Evolutionary conservation across 92 coral and sea anemone genomes (phyloP).

Genomic region (Umimayanthus chanpuru): DNA sequence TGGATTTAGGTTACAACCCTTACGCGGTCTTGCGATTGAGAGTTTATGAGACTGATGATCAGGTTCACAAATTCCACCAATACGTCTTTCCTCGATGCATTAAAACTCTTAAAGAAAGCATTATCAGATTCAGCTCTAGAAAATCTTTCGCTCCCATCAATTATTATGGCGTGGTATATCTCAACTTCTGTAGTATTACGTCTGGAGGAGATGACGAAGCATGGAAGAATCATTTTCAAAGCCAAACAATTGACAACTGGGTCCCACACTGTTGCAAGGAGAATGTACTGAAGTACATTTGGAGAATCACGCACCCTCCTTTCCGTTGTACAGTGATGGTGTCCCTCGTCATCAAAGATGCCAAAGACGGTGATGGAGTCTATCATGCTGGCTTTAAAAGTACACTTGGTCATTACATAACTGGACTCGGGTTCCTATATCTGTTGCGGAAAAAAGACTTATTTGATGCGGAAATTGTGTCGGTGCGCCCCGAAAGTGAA

Average conservation of each 20-base stretch:
- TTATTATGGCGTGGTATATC: neutral
- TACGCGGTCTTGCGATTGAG: neutral
- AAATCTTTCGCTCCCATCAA: too few species aligned
- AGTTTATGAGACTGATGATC: conserved; percentile 10
- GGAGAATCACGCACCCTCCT: neutral
- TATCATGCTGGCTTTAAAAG: neutral
- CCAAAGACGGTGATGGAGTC: neutral
- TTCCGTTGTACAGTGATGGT: neutral
- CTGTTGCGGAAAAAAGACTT: neutral
- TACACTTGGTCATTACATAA: neutral
- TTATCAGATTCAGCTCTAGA: too few species aligned
- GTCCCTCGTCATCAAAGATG: neutral
- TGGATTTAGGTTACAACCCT: neutral
- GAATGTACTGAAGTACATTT: conserved; percentile 8
- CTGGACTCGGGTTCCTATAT: neutral
- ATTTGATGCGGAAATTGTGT: neutral
- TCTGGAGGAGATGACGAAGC: neutral
- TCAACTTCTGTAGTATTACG: neutral
- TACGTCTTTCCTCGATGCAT: neutral
- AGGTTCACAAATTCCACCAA: neutral
- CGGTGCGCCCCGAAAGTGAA: neutral
- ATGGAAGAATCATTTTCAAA: neutral
- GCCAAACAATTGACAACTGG: neutral
- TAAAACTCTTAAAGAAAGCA: too few species aligned
- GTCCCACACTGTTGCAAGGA: conserved; percentile 9